Conservation (phyloP, 2,113 vertebrate genomes). For the Mola mola region DNA sequence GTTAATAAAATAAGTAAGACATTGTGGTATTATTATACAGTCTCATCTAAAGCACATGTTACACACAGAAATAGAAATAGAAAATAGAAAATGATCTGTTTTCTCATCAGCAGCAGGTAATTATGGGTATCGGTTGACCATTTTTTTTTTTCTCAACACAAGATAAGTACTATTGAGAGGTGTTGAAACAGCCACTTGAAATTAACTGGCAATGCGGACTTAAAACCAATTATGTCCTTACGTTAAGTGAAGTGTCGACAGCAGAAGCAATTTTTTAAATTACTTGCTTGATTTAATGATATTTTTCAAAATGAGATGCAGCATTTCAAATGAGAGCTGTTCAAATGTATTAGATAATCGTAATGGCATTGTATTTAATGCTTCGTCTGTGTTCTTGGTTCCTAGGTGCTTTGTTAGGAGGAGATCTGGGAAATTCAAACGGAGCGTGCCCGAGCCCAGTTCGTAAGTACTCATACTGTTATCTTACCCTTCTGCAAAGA, state of each 20-base stretch:
- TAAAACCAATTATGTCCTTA: slow-evolving; percentile 44
- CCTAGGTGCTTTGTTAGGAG: slow-evolving; percentile 94
- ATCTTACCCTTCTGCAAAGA: too few relatives aligned
- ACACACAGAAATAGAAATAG: too few relatives aligned
- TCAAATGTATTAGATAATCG: too few relatives aligned
- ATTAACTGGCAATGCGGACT: slow-evolving; percentile 30
- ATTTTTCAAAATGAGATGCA: slow-evolving; percentile 18
- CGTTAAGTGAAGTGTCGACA: slow-evolving; percentile 23
- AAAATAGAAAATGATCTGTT: too few relatives aligned
- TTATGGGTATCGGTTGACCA: too few relatives aligned
- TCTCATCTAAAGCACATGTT: too few relatives aligned
- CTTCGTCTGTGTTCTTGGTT: too few relatives aligned
- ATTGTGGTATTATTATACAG: too few relatives aligned
- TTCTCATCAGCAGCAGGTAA: too few relatives aligned
- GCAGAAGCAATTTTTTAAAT: slow-evolving; percentile 36
- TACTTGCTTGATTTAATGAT: slow-evolving; percentile 40
- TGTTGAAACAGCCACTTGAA: slow-evolving; percentile 29
- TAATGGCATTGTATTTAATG: too few relatives aligned
- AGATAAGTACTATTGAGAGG: slow-evolving; percentile 22
- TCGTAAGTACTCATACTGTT: slow-evolving; percentile 84
- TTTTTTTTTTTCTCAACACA: neutral
- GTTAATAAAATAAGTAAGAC: too few relatives aligned
- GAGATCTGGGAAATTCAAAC: slow-evolving; percentile 91
- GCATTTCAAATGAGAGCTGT: slow-evolving; percentile 11
- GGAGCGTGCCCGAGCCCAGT: slow-evolving; percentile 95